phyloP scores from a whole-genome alignment of 2,888 invertebrate genomes.

The Campoletis raptor region DNA sequence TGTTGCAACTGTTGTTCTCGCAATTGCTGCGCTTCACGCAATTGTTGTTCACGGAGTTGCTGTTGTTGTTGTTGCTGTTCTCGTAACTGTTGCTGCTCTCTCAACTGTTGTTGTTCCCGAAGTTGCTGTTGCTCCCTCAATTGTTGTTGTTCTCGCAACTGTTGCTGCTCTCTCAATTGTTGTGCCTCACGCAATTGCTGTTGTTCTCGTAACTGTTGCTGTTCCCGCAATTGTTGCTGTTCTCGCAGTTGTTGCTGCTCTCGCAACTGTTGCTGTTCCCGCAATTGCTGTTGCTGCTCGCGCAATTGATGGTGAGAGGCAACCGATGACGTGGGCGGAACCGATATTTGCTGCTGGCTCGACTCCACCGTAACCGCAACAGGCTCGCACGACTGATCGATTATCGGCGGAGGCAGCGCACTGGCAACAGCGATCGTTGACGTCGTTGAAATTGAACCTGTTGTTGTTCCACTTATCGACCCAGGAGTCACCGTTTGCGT shows the following conservation, averaged over 20 bases:
- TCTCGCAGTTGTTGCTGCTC: constrained; percentile 31
- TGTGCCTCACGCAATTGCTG: constrained; percentile 24
- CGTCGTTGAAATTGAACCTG: constrained; percentile 73
- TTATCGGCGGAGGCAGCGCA: constrained; percentile 36
- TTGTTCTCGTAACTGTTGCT: constrained; percentile 53
- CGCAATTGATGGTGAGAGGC: constrained; percentile 43
- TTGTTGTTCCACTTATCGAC: constrained; percentile 63
- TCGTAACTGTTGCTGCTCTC: constrained; percentile 29
- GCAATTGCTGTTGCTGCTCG: constrained; percentile 54
- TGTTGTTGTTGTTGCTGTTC: constrained; percentile 36
- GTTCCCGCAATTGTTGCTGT: constrained; percentile 41
- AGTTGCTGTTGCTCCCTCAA: constrained; percentile 28
- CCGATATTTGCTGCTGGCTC: constrained; percentile 42
- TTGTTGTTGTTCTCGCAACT: constrained; percentile 59
- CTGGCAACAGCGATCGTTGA: constrained; percentile 48
- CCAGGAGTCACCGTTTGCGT: constrained; percentile 67
- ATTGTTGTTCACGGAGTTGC: constrained; percentile 37
- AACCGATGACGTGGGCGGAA: not conserved
- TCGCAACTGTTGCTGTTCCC: constrained; percentile 23
- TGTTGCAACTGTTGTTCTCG: constrained; percentile 44
- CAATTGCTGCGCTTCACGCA: constrained; percentile 16
- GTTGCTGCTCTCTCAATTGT: constrained; percentile 32
- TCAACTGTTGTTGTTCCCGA: constrained; percentile 29
- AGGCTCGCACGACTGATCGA: constrained; percentile 55
- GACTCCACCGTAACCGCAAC: constrained; percentile 61